Percentiles rank a stretch among this genome's conserved stretches.
Evolutionary conservation across 2,797 vertebrate genomes (phyloP).

Genomic region (Gouania willdenowi): DNA sequence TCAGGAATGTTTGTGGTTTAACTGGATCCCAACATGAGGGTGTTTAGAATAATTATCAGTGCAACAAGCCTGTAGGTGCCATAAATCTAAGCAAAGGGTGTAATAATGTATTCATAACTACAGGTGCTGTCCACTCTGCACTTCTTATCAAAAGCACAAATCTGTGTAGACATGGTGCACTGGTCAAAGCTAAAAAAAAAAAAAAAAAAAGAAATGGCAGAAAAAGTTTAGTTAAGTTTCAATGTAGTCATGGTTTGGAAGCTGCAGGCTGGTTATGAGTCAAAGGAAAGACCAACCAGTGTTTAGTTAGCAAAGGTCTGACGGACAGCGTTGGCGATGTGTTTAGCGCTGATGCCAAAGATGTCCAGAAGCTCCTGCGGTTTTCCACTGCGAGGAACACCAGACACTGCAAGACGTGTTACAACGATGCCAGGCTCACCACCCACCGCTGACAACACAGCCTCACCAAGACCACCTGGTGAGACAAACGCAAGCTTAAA

Average conservation of each 20-base stretch:
- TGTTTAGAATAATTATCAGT: too few species aligned
- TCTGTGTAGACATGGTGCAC: too few species aligned
- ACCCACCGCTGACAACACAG: slow-evolving; percentile 78
- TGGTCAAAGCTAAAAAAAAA: slow-evolving; percentile 11
- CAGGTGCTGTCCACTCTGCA: too few species aligned
- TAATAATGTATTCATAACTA: too few species aligned
- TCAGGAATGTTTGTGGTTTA: too few species aligned
- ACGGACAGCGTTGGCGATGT: slow-evolving; percentile 76
- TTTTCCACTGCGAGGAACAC: slow-evolving; percentile 77
- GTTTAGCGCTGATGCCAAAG: slow-evolving; percentile 80
- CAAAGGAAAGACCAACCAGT: background rate
- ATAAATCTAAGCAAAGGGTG: too few species aligned
- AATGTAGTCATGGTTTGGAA: background rate
- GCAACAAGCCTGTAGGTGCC: too few species aligned
- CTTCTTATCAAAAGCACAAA: too few species aligned
- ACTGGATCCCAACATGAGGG: too few species aligned
- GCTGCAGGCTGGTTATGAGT: slow-evolving; percentile 1
- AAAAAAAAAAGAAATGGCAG: too few species aligned
- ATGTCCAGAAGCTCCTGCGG: slow-evolving; percentile 79
- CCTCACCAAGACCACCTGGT: slow-evolving; percentile 87
- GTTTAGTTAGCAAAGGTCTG: slow-evolving; percentile 73
- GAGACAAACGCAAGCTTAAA: too few species aligned
- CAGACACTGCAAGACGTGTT: slow-evolving; percentile 74
- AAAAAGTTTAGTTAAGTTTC: background rate
- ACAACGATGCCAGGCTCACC: slow-evolving; percentile 79